phyloP scores from a whole-genome alignment of 2,888 invertebrate genomes.

The Melipona bicolor region DNA sequence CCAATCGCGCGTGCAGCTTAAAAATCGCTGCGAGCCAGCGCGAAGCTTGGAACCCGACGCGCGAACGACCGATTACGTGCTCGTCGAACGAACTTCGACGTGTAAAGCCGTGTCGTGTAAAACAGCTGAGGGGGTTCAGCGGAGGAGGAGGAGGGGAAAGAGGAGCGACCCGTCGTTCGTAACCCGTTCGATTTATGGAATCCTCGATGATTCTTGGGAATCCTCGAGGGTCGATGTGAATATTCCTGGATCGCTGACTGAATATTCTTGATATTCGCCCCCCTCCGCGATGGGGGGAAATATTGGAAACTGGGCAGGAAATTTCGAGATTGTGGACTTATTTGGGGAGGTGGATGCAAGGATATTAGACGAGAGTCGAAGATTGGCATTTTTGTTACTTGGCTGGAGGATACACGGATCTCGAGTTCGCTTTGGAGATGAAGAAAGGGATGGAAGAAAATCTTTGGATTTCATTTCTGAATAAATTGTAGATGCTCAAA shows the following conservation, averaged over 20 bases:
- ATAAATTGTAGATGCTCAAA: too few relatives aligned
- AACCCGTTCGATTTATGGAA: conserved; percentile 29
- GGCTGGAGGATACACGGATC: too few relatives aligned
- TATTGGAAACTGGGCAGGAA: conserved; percentile 6
- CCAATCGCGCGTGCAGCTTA: not conserved
- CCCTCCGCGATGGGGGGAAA: not conserved
- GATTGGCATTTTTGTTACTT: too few relatives aligned
- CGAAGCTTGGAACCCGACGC: too few relatives aligned
- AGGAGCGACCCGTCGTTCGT: not conserved
- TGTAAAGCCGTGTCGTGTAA: conserved; percentile 29
- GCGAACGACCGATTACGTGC: conserved; percentile 12
- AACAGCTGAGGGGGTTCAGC: conserved; percentile 5
- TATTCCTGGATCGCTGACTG: conserved; percentile 5
- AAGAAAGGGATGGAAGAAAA: too few relatives aligned
- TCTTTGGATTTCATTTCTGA: too few relatives aligned
- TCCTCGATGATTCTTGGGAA: not conserved
- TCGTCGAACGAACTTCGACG: conserved; percentile 12
- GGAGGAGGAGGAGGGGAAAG: not conserved
- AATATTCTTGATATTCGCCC: conserved; percentile 10
- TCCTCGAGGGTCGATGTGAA: conserved; percentile 34
- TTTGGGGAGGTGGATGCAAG: not conserved
- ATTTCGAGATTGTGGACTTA: not conserved
- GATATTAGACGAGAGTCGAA: not conserved
- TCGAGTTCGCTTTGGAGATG: too few relatives aligned
- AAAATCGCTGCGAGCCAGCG: not conserved